Conservation (phyloP, 1,140 invertebrate species). For the Caligus rogercresseyi region DNA sequence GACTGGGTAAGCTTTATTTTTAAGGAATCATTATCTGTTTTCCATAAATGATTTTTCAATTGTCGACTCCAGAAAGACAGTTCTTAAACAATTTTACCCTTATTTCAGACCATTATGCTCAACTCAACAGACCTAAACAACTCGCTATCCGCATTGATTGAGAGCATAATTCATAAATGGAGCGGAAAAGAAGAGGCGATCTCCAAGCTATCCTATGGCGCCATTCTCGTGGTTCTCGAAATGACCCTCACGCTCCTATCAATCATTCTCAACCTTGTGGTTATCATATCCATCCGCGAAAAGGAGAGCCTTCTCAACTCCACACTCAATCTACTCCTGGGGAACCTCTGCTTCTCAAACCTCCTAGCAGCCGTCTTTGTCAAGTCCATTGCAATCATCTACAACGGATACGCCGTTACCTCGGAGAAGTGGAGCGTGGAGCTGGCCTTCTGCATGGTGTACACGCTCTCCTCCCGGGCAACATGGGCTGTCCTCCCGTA, state of each 20-base stretch:
- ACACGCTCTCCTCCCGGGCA: constrained; percentile 5
- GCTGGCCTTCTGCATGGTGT: constrained; percentile 10
- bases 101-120: too few relatives aligned
- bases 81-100: too few relatives aligned
- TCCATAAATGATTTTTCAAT: too few relatives aligned
- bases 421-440: neutral
- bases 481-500: constrained; percentile 16
- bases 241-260: constrained; percentile 2
- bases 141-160: too few relatives aligned
- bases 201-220: neutral
- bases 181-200: neutral
- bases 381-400: constrained; percentile 16
- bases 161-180: neutral
- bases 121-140: too few relatives aligned
- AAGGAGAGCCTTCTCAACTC: constrained; percentile 9
- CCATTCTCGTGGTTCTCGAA: neutral
- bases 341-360: constrained; percentile 12
- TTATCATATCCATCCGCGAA: constrained; percentile 14
- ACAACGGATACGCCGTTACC: constrained; percentile 12
- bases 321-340: constrained; percentile 8
- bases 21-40: too few relatives aligned
- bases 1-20: too few relatives aligned
- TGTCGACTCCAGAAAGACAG: too few relatives aligned
- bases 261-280: constrained; percentile 9
- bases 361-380: constrained; percentile 11